Conservation (phyloP, 2,113 vertebrate genomes). For the Elgaria multicarinata region DNA sequence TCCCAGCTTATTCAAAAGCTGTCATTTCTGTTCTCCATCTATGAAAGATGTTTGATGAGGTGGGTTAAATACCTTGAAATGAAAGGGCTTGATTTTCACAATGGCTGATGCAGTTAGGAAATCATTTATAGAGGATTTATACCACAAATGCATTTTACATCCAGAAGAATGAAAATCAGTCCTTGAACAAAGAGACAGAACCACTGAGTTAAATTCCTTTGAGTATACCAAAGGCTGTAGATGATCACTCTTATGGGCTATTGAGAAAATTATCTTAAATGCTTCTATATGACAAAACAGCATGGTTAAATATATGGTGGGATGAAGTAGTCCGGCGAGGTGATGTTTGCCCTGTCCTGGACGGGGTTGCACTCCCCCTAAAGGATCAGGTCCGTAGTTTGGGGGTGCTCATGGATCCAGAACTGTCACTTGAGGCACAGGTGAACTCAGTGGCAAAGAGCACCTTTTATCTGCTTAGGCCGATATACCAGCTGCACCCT, state of each 20-base stretch:
- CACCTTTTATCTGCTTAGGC: too few relatives aligned
- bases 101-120: slow-evolving; percentile 35
- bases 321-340: too few relatives aligned
- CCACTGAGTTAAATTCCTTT: slow-evolving; percentile 40
- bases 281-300: slow-evolving; percentile 51
- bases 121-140: slow-evolving; percentile 44
- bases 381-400: too few relatives aligned
- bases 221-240: slow-evolving; percentile 30
- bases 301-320: slow-evolving; percentile 46
- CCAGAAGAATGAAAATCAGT: slow-evolving; percentile 59
- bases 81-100: slow-evolving; percentile 69
- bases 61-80: slow-evolving; percentile 62
- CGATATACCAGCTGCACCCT: too few relatives aligned
- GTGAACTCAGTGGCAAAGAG: too few relatives aligned
- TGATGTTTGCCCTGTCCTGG: too few relatives aligned
- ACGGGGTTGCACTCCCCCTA: too few relatives aligned
- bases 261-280: slow-evolving; percentile 63
- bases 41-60: slow-evolving; percentile 57
- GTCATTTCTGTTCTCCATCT: slow-evolving; percentile 50
- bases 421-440: too few relatives aligned
- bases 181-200: slow-evolving; percentile 32
- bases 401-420: too few relatives aligned
- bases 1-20: slow-evolving; percentile 30
- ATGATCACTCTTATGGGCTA: slow-evolving; percentile 55
- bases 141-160: slow-evolving; percentile 49